phyloP scores from a whole-genome alignment of 2,113 vertebrate genomes.

The Cervus canadensis region DNA sequence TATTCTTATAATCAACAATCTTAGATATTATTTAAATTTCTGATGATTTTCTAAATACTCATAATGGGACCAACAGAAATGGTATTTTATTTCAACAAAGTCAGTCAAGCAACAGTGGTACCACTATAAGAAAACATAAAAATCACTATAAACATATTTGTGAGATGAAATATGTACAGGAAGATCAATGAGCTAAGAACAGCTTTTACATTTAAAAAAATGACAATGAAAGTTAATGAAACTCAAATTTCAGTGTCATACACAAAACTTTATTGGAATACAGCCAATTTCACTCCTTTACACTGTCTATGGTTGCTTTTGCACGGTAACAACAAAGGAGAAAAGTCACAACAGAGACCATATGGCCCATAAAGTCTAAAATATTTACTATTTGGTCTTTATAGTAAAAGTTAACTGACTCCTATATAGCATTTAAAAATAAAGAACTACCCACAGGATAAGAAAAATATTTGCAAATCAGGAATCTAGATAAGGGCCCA shows the following conservation, averaged over 20 bases:
- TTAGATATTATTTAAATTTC: conserved; percentile 8
- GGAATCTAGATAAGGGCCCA: not conserved
- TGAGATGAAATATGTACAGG: not conserved
- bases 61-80: not conserved
- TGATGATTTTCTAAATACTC: not conserved
- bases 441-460: not conserved
- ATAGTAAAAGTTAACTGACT: not conserved
- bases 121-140: not conserved
- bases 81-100: conserved; percentile 4
- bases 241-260: not conserved
- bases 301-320: not conserved
- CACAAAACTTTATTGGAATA: not conserved
- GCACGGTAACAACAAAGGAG: not conserved
- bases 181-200: not conserved
- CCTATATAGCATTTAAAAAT: not conserved
- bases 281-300: not conserved
- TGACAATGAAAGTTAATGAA: not conserved
- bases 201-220: conserved; percentile 9
- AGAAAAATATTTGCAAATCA: not conserved
- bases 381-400: not conserved
- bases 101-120: not conserved
- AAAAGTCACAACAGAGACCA: not conserved
- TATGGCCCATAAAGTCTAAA: not conserved
- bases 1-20: not conserved
- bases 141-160: not conserved